Conservation (phyloP, 2,888 invertebrate genomes). For the Eulithis prunata region DNA sequence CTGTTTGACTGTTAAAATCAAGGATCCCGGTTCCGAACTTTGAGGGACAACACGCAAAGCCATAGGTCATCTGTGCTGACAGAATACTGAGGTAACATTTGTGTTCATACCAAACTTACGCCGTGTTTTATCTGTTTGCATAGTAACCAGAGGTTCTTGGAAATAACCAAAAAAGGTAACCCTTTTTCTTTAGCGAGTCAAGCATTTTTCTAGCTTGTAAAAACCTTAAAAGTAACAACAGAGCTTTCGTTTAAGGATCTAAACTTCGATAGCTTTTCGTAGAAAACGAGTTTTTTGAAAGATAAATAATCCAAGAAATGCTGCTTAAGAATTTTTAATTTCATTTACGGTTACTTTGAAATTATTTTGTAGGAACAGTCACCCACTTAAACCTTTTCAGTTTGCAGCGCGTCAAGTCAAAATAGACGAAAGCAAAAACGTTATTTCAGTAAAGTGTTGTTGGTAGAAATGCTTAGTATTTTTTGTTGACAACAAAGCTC, state of each 20-base stretch:
- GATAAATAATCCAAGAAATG: conserved; percentile 31
- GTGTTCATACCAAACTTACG: conserved; percentile 12
- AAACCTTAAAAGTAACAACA: conserved; percentile 18
- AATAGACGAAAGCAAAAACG: conserved; percentile 51
- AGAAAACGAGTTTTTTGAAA: conserved; percentile 32
- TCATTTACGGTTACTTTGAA: conserved; percentile 41
- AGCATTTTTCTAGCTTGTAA: conserved; percentile 7
- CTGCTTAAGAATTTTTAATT: conserved; percentile 39
- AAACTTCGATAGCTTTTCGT: conserved; percentile 30
- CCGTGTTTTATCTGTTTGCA: background rate
- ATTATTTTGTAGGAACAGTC: conserved; percentile 46
- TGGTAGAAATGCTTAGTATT: conserved; percentile 50
- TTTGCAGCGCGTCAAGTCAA: conserved; percentile 45
- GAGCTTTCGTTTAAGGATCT: conserved; percentile 36
- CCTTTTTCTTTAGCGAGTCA: conserved; percentile 2
- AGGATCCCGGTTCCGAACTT: conserved; percentile 68
- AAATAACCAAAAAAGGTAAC: conserved; percentile 2
- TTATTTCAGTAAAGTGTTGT: conserved; percentile 54
- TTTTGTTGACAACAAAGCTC: conserved; percentile 63
- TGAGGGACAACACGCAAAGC: conserved; percentile 55
- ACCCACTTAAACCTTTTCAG: conserved; percentile 48
- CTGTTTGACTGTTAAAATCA: conserved; percentile 81
- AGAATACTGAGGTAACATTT: conserved; percentile 4
- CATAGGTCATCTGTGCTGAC: conserved; percentile 53
- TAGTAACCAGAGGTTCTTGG: background rate